Evolutionary conservation across 1,140 invertebrate genomes (phyloP), one percentile per base, ranked within the genome.

Genomic region (Sycobia sp.): DNA sequence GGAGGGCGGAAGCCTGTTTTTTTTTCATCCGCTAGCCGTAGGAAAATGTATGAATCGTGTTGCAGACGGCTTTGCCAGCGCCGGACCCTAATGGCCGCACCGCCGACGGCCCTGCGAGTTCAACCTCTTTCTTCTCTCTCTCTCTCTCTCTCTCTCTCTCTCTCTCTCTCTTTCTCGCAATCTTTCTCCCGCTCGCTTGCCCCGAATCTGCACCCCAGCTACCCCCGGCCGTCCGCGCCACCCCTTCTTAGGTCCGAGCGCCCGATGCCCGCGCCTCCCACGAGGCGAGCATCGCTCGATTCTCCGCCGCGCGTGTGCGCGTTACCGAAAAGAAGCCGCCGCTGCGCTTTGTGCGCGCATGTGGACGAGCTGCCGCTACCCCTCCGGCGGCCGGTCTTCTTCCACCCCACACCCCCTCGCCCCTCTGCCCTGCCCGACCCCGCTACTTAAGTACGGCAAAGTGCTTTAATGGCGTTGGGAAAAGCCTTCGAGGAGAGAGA

Each of bases 21-120:
- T 80, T 79, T 80, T 81, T 79, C 72, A 76, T 80, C 73, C 71
- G n/a, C 75, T 67, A 70, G n/a, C n/a, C n/a, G n/a, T n/a, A n/a
- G 71, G 73, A 78, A 82, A 82, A 82, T 82, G 80, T 82, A 79
- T 81, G 77, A 81, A 81, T 79, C 80, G 78, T 81, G 80, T 82
- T 74, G 75, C 67, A 76, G 74, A 76, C 47, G 71, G 75, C 73
- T 80, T 81, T 79, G 74, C 68, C 65, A 78, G 74, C 72, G 72
- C 74, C 71, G 69, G 72, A 58, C 75, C 69, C 71, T 80, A 82
- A 81, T 82, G 78, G 77, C 70, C 67, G 72, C 69, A 67, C 71
- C 20, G 29, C n/a, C 49, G 50, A 63, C 76, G 73, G 68, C 75
- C 71, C 8, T 4, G 22, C n/a, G 16, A 18, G 4, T 34, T 49